phyloP scores from a whole-genome alignment of 2,113 vertebrate species.

The Nibea coibor region DNA sequence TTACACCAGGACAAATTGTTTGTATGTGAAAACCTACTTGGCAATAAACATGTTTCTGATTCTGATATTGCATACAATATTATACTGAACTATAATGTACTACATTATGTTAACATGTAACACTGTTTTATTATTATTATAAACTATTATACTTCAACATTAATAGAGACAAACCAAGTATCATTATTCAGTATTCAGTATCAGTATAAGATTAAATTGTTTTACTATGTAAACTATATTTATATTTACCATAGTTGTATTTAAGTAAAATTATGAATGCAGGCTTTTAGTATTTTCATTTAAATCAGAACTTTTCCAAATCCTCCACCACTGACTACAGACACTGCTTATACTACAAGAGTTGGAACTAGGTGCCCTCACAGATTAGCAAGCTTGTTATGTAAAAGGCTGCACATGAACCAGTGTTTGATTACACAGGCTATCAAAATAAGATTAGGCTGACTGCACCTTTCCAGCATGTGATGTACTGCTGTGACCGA shows the following conservation, averaged over 20 bases:
- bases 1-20: no score
- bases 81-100: neutral
- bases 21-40: no score
- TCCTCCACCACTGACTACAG: neutral
- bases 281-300: neutral
- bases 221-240: no score
- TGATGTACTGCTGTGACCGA: neutral
- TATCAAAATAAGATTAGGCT: conserved; percentile 19
- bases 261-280: neutral
- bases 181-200: no score
- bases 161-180: no score
- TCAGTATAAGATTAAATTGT: no score
- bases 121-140: no score
- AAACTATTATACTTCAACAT: no score
- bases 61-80: no score
- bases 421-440: neutral
- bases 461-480: neutral
- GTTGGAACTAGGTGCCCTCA: neutral
- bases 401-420: neutral
- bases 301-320: neutral
- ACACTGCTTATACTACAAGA: neutral
- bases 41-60: no score
- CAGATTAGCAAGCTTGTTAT: neutral
- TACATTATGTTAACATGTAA: neutral
- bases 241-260: neutral